Evolutionary conservation across 2,888 invertebrate species (phyloP).

Genomic region (Sclerodermus sp.): DNA sequence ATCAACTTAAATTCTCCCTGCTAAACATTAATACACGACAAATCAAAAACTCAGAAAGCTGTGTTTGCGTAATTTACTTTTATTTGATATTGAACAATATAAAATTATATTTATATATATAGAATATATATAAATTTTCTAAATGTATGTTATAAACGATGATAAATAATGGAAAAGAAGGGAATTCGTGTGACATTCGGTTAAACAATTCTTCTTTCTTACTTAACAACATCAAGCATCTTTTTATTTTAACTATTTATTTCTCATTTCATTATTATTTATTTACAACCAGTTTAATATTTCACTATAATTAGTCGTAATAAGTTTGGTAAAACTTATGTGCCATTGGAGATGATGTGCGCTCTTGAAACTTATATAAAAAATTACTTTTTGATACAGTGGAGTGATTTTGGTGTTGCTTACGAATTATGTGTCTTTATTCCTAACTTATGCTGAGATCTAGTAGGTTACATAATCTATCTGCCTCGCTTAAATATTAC

Average conservation of each 20-base stretch:
- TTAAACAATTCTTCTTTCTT: constrained; percentile 39
- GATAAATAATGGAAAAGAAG: constrained; percentile 16
- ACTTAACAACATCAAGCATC: constrained; percentile 52
- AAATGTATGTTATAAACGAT: neutral
- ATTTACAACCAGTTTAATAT: constrained; percentile 50
- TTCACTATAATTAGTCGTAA: constrained; percentile 36
- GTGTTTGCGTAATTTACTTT: too few species aligned
- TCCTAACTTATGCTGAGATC: constrained; percentile 54
- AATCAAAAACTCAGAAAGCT: too few species aligned
- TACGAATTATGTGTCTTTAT: constrained; percentile 43
- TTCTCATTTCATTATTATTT: constrained; percentile 48
- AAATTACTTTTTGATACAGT: constrained; percentile 53
- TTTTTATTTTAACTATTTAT: constrained; percentile 48
- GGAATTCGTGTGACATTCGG: constrained; percentile 28
- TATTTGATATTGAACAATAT: too few species aligned
- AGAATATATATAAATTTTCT: too few species aligned
- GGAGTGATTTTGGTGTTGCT: constrained; percentile 55
- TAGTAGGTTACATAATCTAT: constrained; percentile 52
- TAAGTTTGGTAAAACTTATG: constrained; percentile 45
- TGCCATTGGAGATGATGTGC: constrained; percentile 55
- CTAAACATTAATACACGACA: too few species aligned
- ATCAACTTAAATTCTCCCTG: too few species aligned
- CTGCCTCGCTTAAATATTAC: constrained; percentile 47
- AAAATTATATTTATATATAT: too few species aligned
- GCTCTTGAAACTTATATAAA: constrained; percentile 54